Percentiles rank a stretch among this genome's conserved stretches.
Conservation (phyloP, 2,113 vertebrate genomes). For the Hippotragus niger region DNA sequence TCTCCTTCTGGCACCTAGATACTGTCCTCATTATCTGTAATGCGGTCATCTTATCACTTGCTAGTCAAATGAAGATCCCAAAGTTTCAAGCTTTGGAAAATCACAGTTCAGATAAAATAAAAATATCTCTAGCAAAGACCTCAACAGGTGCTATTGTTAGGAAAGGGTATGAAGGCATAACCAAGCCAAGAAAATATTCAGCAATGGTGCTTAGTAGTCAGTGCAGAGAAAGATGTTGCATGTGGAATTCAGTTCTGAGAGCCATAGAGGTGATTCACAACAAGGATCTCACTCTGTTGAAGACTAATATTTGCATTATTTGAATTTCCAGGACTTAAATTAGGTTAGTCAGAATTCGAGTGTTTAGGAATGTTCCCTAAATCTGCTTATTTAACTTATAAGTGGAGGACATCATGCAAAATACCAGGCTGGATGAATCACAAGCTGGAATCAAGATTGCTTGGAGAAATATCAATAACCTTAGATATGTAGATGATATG, state of each 20-base stretch:
- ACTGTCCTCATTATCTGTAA: not conserved
- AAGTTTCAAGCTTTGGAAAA: not conserved
- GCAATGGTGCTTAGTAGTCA: not conserved
- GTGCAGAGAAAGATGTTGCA: not conserved
- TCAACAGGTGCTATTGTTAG: not conserved
- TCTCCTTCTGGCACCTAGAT: not conserved
- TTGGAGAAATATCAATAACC: not conserved
- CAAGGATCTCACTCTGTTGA: not conserved
- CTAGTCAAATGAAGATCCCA: not conserved
- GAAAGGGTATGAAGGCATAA: not conserved
- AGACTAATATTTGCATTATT: not conserved
- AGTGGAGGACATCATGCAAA: not conserved
- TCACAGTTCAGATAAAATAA: not conserved
- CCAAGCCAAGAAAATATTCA: not conserved
- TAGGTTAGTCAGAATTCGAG: not conserved
- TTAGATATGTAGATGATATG: not conserved
- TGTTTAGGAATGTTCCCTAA: not conserved
- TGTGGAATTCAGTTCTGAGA: not conserved
- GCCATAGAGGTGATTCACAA: not conserved
- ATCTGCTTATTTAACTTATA: not conserved
- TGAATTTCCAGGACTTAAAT: not conserved
- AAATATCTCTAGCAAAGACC: not conserved
- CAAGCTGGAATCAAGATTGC: not conserved
- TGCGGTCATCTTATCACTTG: not conserved
- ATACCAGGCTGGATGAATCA: not conserved